phyloP scores from a whole-genome alignment of 1,140 invertebrate species.

The Drosophila varians region DNA sequence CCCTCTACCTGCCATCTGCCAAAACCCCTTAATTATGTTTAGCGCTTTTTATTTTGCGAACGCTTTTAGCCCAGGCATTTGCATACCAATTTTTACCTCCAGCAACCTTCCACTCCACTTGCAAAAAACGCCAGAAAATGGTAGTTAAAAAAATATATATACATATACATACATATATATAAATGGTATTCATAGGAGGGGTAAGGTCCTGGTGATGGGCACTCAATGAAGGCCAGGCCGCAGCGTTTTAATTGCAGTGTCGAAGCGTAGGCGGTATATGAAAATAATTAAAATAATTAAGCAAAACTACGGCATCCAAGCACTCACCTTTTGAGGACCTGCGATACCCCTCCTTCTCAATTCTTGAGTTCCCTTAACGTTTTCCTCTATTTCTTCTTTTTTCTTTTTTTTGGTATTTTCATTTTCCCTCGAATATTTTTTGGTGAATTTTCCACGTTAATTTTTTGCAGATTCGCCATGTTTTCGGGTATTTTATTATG shows the following conservation, averaged over 20 bases:
- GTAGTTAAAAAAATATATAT: slow-evolving; percentile 5
- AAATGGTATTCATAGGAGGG: background rate
- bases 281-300: slow-evolving; percentile 81
- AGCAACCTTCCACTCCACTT: slow-evolving; percentile 46
- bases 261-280: slow-evolving; percentile 57
- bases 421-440: slow-evolving; percentile 29
- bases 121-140: slow-evolving; percentile 33
- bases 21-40: slow-evolving; percentile 67
- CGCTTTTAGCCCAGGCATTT: slow-evolving; percentile 61
- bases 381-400: too few relatives aligned
- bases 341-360: slow-evolving; percentile 1
- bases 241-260: slow-evolving; percentile 73
- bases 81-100: slow-evolving; percentile 65
- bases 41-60: slow-evolving; percentile 41
- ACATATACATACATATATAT: background rate
- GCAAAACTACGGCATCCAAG: slow-evolving; percentile 63
- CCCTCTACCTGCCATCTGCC: too few relatives aligned
- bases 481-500: slow-evolving; percentile 37
- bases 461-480: slow-evolving; percentile 25
- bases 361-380: slow-evolving; percentile 18
- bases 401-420: background rate
- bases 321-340: slow-evolving; percentile 19
- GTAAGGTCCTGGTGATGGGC: slow-evolving; percentile 26
- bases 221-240: slow-evolving; percentile 54
- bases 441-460: slow-evolving; percentile 42